Evolutionary conservation across 2,888 invertebrate species (phyloP).

Genomic region (Anticlea derivata): DNA sequence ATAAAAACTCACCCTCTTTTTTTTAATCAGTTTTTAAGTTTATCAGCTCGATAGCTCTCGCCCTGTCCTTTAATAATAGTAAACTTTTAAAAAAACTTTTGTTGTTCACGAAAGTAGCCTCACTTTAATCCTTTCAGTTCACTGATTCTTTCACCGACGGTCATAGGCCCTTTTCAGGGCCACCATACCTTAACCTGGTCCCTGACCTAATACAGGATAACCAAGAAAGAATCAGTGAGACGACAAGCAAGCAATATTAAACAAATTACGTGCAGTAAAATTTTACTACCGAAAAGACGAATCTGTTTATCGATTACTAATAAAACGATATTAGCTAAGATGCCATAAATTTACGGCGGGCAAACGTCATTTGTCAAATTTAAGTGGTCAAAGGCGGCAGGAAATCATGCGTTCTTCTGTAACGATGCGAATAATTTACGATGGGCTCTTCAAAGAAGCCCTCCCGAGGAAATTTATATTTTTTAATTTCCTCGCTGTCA

Average conservation of each 20-base stretch:
- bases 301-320: conserved; percentile 46
- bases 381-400: conserved; percentile 43
- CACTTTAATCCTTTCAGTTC: too few species aligned
- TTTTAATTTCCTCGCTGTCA: conserved; percentile 44
- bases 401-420: conserved; percentile 32
- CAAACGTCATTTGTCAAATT: conserved; percentile 48
- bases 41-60: too few species aligned
- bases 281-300: conserved; percentile 19
- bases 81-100: too few species aligned
- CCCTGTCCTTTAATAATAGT: too few species aligned
- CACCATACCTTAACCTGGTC: too few species aligned
- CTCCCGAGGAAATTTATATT: conserved; percentile 43
- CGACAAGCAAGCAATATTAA: conserved; percentile 10
- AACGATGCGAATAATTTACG: conserved; percentile 48
- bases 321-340: conserved; percentile 34
- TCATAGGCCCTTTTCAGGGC: too few species aligned
- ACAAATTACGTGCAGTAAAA: conserved; percentile 19
- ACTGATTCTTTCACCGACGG: too few species aligned
- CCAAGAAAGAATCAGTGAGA: too few species aligned
- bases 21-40: too few species aligned
- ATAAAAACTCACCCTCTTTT: too few species aligned
- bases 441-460: conserved; percentile 45
- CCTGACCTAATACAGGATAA: too few species aligned
- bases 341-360: conserved; percentile 35
- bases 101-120: too few species aligned